phyloP scores from a whole-genome alignment of 2,797 vertebrate genomes.

The Loris lydekkerianus region DNA sequence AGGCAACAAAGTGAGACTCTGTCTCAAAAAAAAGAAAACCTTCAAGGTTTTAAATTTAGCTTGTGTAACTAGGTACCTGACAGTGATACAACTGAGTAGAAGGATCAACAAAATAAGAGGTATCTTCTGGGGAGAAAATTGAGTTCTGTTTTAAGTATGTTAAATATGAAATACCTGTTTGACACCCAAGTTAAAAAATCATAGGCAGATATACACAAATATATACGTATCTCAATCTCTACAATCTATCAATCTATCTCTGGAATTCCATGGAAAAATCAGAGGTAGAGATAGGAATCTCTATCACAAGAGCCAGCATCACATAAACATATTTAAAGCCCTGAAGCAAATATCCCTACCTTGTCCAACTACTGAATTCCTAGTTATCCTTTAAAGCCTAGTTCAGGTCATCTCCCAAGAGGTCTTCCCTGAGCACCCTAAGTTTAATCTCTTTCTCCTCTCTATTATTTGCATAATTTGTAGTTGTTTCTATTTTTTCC shows the following conservation, averaged over 20 bases:
- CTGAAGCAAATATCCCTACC: neutral
- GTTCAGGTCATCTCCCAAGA: neutral
- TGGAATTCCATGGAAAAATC: neutral
- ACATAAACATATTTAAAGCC: neutral
- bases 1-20: too few species aligned
- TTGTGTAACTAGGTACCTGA: neutral
- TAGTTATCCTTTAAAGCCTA: conserved; percentile 49
- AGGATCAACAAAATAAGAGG: neutral
- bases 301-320: neutral
- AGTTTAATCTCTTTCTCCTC: neutral
- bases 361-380: conserved; percentile 9
- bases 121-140: neutral
- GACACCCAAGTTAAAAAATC: conserved; percentile 53
- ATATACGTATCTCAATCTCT: neutral
- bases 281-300: neutral
- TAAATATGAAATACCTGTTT: conserved; percentile 54
- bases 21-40: neutral
- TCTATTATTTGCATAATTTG: neutral
- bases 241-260: neutral
- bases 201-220: neutral
- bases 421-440: neutral
- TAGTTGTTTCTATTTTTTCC: neutral
- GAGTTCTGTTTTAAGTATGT: neutral
- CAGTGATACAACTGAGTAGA: neutral
- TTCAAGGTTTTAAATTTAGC: neutral